Evolutionary conservation across 2,113 vertebrate genomes (phyloP).

Genomic region (Cyprinodon tularosa): DNA sequence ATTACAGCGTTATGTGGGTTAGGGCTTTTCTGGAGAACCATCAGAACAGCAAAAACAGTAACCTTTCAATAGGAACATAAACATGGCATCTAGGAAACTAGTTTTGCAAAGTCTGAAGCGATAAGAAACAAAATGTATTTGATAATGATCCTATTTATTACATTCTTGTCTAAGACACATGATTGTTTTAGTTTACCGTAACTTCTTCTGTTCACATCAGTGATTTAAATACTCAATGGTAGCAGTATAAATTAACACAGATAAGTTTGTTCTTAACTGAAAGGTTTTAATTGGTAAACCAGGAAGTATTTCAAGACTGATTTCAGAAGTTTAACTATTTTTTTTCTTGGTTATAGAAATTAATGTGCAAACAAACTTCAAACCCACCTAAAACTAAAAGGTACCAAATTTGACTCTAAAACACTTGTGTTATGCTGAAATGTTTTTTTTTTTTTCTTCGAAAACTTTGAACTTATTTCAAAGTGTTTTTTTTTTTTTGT

Average conservation of each 20-base stretch:
- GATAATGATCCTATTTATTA: not conserved
- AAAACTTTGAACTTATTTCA: not conserved
- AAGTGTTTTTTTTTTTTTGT: not conserved
- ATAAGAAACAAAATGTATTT: not conserved
- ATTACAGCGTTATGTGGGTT: not conserved
- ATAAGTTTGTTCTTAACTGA: not conserved
- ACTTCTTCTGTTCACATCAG: not conserved
- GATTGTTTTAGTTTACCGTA: not conserved
- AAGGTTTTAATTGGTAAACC: not conserved
- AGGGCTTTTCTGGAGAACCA: not conserved
- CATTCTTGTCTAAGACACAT: not conserved
- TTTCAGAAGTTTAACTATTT: not conserved
- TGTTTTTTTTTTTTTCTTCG: not conserved
- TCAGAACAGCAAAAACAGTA: not conserved
- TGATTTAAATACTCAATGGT: not conserved
- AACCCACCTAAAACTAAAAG: not conserved
- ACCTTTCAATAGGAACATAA: not conserved
- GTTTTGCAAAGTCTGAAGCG: no score
- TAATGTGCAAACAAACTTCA: not conserved
- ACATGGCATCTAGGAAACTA: not conserved
- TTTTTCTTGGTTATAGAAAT: not conserved
- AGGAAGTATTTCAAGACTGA: not conserved
- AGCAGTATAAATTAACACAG: not conserved
- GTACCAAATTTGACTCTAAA: not conserved
- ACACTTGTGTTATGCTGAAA: not conserved